Evolutionary conservation across 2,797 vertebrate genomes (phyloP), one percentile per base, ranked within the genome.

Genomic region (Danio choprae): DNA sequence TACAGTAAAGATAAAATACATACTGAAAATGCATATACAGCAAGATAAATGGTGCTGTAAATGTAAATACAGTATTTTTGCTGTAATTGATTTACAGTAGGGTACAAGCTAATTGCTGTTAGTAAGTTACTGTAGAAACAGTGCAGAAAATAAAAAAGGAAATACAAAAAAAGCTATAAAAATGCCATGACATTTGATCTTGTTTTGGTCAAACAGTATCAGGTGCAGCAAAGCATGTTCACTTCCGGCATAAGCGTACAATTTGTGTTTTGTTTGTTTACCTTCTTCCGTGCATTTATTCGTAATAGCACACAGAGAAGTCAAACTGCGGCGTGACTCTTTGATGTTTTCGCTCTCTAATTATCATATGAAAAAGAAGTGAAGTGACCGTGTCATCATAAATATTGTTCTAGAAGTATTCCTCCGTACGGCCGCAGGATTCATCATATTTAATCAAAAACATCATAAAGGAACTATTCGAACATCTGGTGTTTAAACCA

Each of bases 401-500:
- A 84, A 86, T 86, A 81, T 86, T 79, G 72, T 84, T 74, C 50
- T 81, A 80, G 80, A 83, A 79, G 84, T 70, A 83, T 63, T 84
- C 83, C 82, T 77, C 79, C 77, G 62, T 77, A 80, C 80, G 36
- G 70, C 77, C 51, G 59, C 70, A 80, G 77, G 72, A 79, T 81
- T 84, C 63, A 53, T 83, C 84, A 81, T 85, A 84, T 86, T 86
- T 86, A 86, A 87, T 87, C 80, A 84, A 84, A 85, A 86, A 83
- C 86, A 87, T 87, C 85, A 89, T 84, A 86, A 81, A 85, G 77
- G 81, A 87, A 89, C 87, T 87, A 87, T 87, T 83, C 73, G 59
- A 81, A 89, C 88, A 89, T 89, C 88, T 89, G 86, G 88, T 82
- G 81, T 84, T 84, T 81, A 86, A 89, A 87, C 83, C 72, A 81